phyloP scores from a whole-genome alignment of 2,888 invertebrate species.

The Disparrhopalites patrizii region DNA sequence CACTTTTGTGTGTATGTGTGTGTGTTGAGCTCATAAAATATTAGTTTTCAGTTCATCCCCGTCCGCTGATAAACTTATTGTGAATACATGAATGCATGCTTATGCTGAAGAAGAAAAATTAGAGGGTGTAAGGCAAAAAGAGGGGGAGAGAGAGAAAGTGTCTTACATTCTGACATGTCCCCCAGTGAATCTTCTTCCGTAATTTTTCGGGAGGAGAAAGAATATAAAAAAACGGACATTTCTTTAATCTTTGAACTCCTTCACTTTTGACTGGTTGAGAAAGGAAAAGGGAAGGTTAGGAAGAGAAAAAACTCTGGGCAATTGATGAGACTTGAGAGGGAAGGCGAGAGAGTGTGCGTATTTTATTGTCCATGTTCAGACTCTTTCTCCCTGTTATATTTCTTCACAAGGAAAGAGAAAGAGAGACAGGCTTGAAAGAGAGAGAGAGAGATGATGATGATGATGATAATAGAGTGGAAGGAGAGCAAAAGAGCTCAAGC shows the following conservation, averaged over 20 bases:
- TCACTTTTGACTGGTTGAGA: too few species aligned
- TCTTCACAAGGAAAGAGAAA: slow-evolving; percentile 1
- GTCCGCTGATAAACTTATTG: slow-evolving; percentile 1
- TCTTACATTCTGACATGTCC: too few species aligned
- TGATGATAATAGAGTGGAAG: too few species aligned
- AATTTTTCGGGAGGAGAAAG: too few species aligned
- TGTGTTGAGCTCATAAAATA: slow-evolving; percentile 8
- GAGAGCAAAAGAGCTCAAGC: slow-evolving; percentile 10
- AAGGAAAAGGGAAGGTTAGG: neutral
- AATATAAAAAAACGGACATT: too few species aligned
- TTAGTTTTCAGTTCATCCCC: slow-evolving; percentile 1
- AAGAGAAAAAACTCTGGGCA: neutral
- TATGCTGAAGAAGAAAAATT: slow-evolving; percentile 3
- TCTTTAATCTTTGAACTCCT: too few species aligned
- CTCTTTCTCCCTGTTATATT: slow-evolving; percentile 9
- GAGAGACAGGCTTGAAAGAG: neutral
- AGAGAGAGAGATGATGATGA: neutral
- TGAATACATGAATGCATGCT: neutral
- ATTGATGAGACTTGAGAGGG: slow-evolving; percentile 19
- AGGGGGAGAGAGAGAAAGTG: too few species aligned
- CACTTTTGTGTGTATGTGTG: too few species aligned
- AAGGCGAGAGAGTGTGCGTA: slow-evolving; percentile 6
- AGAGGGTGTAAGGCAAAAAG: too few species aligned
- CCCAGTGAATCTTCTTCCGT: too few species aligned
- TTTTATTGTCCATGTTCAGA: slow-evolving; percentile 17